Conservation (phyloP, 2,888 invertebrate genomes). For the Ichneumoninae sp. region DNA sequence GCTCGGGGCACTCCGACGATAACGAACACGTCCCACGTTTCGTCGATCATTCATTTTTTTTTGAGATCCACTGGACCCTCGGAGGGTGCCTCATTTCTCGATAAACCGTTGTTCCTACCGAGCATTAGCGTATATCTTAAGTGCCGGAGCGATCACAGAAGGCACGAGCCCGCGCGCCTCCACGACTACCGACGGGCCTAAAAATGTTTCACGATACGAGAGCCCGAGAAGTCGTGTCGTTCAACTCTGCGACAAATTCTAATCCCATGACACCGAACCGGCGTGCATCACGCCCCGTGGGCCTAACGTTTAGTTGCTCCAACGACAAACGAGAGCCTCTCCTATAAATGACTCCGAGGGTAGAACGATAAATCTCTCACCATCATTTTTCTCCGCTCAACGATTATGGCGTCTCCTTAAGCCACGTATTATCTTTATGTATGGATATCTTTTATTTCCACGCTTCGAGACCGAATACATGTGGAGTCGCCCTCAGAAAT, state of each 20-base stretch:
- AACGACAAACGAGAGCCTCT: slow-evolving; percentile 31
- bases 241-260: slow-evolving; percentile 60
- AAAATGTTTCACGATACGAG: slow-evolving; percentile 55
- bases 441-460: slow-evolving; percentile 28
- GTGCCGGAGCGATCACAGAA: slow-evolving; percentile 50
- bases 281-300: slow-evolving; percentile 23
- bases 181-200: slow-evolving; percentile 25
- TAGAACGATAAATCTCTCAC: slow-evolving; percentile 44
- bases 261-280: slow-evolving; percentile 53
- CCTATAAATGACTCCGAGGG: slow-evolving; percentile 43
- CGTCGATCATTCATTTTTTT: slow-evolving; percentile 18
- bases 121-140: slow-evolving; percentile 62
- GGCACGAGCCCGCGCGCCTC: slow-evolving; percentile 7
- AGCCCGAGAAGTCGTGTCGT: slow-evolving; percentile 49
- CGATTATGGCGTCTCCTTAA: slow-evolving; percentile 36
- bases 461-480: background rate
- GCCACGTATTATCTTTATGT: slow-evolving; percentile 36
- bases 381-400: slow-evolving; percentile 45
- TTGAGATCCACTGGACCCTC: slow-evolving; percentile 32
- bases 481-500: background rate
- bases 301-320: slow-evolving; percentile 14
- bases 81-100: slow-evolving; percentile 44
- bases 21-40: slow-evolving; percentile 35
- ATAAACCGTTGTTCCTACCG: slow-evolving; percentile 59
- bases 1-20: slow-evolving; percentile 24